Evolutionary conservation across 2,113 vertebrate genomes (phyloP).

Genomic region (Eulemur macaco): DNA sequence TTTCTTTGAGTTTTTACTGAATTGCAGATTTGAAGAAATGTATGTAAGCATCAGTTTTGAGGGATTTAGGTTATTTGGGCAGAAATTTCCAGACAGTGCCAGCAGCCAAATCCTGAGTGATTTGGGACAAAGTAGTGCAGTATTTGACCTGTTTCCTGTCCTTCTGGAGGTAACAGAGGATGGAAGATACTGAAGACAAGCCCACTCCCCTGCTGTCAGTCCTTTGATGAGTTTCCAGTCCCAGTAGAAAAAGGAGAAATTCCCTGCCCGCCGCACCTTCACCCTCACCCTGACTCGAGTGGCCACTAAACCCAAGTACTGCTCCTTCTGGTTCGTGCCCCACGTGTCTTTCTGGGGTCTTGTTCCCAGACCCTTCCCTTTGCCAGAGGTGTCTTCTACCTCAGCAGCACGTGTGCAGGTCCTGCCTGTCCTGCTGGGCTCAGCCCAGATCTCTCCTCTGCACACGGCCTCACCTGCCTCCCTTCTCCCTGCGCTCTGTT

Average conservation of each 20-base stretch:
- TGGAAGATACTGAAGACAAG: neutral
- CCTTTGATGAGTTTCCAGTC: neutral
- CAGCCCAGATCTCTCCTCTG: neutral
- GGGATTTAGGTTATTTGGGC: neutral
- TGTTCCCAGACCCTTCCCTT: too few relatives aligned
- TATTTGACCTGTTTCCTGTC: neutral
- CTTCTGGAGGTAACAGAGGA: neutral
- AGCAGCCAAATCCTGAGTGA: neutral
- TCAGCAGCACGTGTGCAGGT: neutral
- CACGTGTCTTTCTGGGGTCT: neutral
- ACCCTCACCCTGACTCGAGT: accelerated
- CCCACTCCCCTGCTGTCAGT: neutral
- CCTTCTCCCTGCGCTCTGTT: neutral
- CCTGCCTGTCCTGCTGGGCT: neutral
- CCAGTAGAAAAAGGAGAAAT: neutral
- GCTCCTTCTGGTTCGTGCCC: neutral
- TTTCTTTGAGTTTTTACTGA: constrained; percentile 3
- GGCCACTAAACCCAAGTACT: accelerated
- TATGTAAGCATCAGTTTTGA: neutral
- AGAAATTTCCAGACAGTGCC: neutral
- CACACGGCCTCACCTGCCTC: neutral
- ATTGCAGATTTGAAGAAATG: neutral
- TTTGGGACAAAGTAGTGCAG: neutral
- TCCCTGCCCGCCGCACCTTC: neutral
- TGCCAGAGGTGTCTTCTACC: neutral